Evolutionary conservation across 2,797 vertebrate species (phyloP).

Genomic region (Galagoides demidoff): DNA sequence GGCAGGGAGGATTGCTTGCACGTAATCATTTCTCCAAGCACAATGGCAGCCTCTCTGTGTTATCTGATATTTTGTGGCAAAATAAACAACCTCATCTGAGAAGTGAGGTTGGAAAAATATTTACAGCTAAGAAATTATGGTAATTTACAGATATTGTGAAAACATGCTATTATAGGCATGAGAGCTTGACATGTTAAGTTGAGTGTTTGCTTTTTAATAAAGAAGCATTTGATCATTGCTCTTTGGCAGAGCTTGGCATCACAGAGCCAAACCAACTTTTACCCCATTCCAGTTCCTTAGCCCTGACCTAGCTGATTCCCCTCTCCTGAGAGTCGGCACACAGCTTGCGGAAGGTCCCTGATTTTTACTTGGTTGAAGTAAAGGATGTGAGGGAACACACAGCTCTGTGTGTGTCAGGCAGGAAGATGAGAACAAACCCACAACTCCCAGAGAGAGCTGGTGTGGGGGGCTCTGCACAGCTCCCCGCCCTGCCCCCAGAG

Average conservation of each 20-base stretch:
- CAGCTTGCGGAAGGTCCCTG: background rate
- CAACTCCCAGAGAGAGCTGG: background rate
- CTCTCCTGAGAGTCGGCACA: background rate
- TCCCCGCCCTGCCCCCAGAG: background rate
- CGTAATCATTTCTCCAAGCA: background rate
- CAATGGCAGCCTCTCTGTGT: background rate
- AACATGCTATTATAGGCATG: background rate
- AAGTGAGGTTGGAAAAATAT: background rate
- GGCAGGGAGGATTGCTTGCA: background rate
- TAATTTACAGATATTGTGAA: background rate
- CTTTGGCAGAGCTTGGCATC: background rate
- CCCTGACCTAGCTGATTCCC: background rate
- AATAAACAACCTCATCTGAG: background rate
- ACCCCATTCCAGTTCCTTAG: background rate
- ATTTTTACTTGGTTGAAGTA: background rate
- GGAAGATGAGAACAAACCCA: background rate
- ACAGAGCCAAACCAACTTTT: background rate
- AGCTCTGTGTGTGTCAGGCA: background rate
- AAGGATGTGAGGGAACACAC: background rate
- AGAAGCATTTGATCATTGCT: background rate
- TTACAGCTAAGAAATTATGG: background rate
- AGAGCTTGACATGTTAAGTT: background rate
- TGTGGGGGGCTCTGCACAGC: accelerated
- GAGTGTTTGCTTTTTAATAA: constrained; percentile 16
- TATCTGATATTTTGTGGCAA: constrained; percentile 7